phyloP scores from a whole-genome alignment of 2,113 vertebrate genomes.

The Cichladusa arquata region DNA sequence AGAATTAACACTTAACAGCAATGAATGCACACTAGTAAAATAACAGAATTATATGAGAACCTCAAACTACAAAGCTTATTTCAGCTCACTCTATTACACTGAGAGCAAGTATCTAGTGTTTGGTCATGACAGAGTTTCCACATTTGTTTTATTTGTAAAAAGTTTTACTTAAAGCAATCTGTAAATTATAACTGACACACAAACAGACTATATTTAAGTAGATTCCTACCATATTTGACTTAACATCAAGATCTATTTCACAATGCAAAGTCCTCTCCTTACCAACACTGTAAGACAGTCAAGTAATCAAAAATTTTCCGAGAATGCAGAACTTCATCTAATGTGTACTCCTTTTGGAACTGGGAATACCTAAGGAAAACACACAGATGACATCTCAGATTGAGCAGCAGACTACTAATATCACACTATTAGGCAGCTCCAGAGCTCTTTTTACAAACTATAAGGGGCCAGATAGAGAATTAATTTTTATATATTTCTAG shows the following conservation, averaged over 20 bases:
- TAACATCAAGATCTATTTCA: slow-evolving; percentile 22
- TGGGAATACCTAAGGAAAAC: slow-evolving; percentile 85
- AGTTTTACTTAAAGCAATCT: neutral
- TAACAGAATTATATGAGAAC: neutral
- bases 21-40: neutral
- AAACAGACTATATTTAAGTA: neutral
- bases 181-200: neutral
- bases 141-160: neutral
- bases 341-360: slow-evolving; percentile 88
- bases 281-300: slow-evolving; percentile 95
- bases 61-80: neutral
- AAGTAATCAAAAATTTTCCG: slow-evolving; percentile 87
- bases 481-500: neutral
- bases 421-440: neutral
- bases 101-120: neutral
- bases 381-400: neutral
- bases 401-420: neutral
- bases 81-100: neutral
- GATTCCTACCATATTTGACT: neutral
- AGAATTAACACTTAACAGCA: neutral
- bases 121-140: neutral
- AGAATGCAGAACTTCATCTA: slow-evolving; percentile 87
- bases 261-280: slow-evolving; percentile 62
- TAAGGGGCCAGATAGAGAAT: neutral
- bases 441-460: neutral